Evolutionary conservation across 53 echinoderm and acorn worm species (phyloP).

Genomic region (Echinarachnius parma): DNA sequence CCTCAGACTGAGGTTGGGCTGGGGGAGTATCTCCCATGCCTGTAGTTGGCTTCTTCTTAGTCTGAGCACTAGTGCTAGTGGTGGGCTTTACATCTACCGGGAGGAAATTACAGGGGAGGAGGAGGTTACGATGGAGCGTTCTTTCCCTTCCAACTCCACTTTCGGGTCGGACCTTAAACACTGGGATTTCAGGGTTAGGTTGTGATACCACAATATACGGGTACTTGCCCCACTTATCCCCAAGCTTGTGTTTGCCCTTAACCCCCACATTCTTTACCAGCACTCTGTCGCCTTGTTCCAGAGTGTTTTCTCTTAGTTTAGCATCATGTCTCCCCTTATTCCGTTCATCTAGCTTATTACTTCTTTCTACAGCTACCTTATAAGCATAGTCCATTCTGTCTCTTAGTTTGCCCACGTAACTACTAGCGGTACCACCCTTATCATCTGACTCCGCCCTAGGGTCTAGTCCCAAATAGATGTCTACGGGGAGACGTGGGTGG

Average conservation of each 20-base stretch:
- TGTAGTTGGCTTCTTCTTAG: too few relatives aligned
- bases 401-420: slow-evolving; percentile 7
- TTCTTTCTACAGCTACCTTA: slow-evolving; percentile 1
- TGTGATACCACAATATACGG: slow-evolving; percentile 6
- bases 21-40: too few relatives aligned
- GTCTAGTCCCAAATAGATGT: slow-evolving; percentile 26
- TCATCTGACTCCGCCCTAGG: too few relatives aligned
- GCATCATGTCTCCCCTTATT: neutral
- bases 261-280: slow-evolving; percentile 13
- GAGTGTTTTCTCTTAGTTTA: neutral
- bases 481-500: slow-evolving; percentile 43
- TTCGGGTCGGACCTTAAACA: slow-evolving; percentile 37
- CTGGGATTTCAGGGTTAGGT: slow-evolving; percentile 22
- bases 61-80: too few relatives aligned
- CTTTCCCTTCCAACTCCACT: neutral
- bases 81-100: too few relatives aligned
- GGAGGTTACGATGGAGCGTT: slow-evolving; percentile 33
- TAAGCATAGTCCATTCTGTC: slow-evolving; percentile 42
- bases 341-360: neutral
- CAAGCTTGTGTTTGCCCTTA: slow-evolving; percentile 37
- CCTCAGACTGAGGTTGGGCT: too few relatives aligned
- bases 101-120: slow-evolving; percentile 27
- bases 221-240: slow-evolving; percentile 28
- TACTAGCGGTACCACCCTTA: neutral
- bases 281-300: slow-evolving; percentile 33